Evolutionary conservation across 2,888 invertebrate genomes (phyloP).

Genomic region (Colostygia pectinataria): DNA sequence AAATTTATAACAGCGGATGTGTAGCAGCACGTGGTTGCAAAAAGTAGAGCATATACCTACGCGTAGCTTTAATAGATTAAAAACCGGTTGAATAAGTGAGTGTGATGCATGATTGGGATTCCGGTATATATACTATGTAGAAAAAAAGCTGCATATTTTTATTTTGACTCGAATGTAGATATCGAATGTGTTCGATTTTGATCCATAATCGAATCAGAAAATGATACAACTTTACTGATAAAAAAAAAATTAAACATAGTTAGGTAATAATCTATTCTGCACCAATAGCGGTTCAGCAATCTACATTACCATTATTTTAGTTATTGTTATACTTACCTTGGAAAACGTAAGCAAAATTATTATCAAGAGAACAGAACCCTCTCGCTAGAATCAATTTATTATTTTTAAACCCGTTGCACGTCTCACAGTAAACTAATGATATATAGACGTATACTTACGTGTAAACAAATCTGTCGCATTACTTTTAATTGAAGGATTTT

Average conservation of each 20-base stretch:
- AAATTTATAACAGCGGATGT: no score
- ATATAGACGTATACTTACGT: not conserved
- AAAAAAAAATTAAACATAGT: no score
- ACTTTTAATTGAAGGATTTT: conserved; percentile 50
- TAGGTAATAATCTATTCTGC: no score
- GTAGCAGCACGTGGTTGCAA: conserved; percentile 24
- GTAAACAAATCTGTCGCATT: conserved; percentile 46
- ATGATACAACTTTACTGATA: no score
- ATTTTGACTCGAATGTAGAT: not conserved
- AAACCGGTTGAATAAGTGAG: conserved; percentile 20
- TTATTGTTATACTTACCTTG: no score
- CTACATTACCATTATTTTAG: no score
- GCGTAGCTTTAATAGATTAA: conserved; percentile 1
- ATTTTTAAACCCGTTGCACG: not conserved
- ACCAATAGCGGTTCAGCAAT: no score
- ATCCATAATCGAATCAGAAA: no score
- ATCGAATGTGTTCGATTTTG: no score
- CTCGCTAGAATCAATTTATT: not conserved
- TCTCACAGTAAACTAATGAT: conserved; percentile 12
- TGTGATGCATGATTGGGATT: conserved; percentile 15
- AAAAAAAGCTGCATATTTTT: not conserved
- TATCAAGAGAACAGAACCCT: conserved; percentile 8
- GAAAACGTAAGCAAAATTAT: no score
- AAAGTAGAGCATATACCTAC: conserved; percentile 5
- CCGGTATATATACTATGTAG: conserved; percentile 1